phyloP scores from a whole-genome alignment of 2,113 vertebrate genomes.

The Gadus macrocephalus region DNA sequence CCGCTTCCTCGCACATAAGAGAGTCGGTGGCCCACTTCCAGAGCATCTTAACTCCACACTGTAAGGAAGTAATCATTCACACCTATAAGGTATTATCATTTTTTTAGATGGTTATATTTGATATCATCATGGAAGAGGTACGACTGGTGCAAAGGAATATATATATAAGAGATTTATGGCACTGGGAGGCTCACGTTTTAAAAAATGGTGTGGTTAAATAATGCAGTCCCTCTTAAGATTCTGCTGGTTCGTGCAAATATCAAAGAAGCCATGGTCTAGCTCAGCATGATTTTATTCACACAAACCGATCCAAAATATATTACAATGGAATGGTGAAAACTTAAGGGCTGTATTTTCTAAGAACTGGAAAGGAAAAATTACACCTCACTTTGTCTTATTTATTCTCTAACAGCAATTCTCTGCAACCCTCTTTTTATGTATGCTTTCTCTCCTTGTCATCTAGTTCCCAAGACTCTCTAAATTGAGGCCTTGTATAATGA shows the following conservation, averaged over 20 bases:
- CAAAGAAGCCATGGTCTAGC: not conserved
- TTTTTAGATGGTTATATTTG: slow-evolving; percentile 28
- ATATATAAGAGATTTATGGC: not conserved
- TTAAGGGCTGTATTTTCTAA: not conserved
- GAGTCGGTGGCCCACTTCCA: slow-evolving; percentile 33
- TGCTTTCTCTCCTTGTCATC: slow-evolving; percentile 22
- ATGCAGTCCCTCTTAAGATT: no score
- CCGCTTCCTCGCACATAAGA: slow-evolving; percentile 54
- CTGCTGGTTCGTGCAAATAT: not conserved
- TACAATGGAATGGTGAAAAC: not conserved
- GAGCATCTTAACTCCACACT: not conserved
- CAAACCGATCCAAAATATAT: no score
- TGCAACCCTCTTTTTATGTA: no score
- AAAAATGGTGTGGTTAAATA: slow-evolving; percentile 19
- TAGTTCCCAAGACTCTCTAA: slow-evolving; percentile 10
- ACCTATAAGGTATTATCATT: slow-evolving; percentile 45
- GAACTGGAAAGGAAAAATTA: not conserved
- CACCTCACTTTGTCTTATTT: no score
- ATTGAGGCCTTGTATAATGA: slow-evolving; percentile 37
- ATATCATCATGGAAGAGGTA: slow-evolving; percentile 30
- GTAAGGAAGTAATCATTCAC: slow-evolving; percentile 30
- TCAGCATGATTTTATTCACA: no score
- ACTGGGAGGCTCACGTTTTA: slow-evolving; percentile 1
- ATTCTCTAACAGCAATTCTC: no score
- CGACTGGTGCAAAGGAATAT: slow-evolving; percentile 6